Evolutionary conservation across 2,797 vertebrate species (phyloP), one percentile per base, ranked within the genome.

Genomic region (Brotula barbata): DNA sequence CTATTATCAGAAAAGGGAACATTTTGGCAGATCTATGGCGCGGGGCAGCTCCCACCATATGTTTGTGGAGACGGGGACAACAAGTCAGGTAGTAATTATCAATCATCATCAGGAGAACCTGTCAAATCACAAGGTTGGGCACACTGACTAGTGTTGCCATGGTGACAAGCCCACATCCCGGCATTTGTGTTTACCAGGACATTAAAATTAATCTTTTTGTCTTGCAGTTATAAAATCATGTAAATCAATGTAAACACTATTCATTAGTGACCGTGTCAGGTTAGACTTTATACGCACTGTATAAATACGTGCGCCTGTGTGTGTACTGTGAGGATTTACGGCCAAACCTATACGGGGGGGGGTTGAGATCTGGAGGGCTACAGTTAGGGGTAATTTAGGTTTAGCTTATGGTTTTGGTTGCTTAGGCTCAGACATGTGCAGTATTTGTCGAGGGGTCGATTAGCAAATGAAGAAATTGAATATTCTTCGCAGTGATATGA

Each of bases 61-160:
- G 87, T 89, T 87, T 86, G 81, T 39, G 37, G 69, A 78, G 81
- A 81, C 59, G 60, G 69, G 81, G 75, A 88, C 84, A 85, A 84
- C 86, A 79, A 88, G 85, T 85, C 85, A 89, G 86, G 83, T 88
- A 82, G 82, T 85, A 89, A 89, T 89, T 88, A 88, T 90, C 86
- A 91, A 88, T 90, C 89, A 88, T 85, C 85, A 88, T 90, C 88
- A 88, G 75, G 67, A 83, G 74, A 78, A 74, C 47, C 82, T 83
- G 86, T 89, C 83, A 86, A 71, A 85, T 84, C 28, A 73, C 73
- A 56, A 67, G 61, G 73, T 62, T 37, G 62, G 79, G 82, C 83
- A 85, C 54, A 34, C 82, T 87, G 71, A 71, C 81, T 84, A 17
- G 65, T 7, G 88, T 90, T 87, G 77, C 86, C 86, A 89, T 90